Percentiles rank a stretch among this genome's conserved stretches.
Evolutionary conservation across 2,113 vertebrate genomes (phyloP).

Genomic region (Pelodiscus sinensis): DNA sequence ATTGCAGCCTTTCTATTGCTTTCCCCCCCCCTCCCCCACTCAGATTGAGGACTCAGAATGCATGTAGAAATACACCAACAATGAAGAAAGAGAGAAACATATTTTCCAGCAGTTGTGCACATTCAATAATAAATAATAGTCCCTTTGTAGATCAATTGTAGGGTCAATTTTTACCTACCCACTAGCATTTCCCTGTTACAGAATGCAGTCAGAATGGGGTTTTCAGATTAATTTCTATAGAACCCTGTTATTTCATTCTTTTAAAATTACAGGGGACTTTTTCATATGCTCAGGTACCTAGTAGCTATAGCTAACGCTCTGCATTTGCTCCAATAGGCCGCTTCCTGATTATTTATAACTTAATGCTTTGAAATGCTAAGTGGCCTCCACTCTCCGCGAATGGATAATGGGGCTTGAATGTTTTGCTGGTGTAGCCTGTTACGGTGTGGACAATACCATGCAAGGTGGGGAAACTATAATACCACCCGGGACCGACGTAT

Average conservation of each 20-base stretch:
- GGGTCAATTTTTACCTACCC: not conserved
- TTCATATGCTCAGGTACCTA: not conserved
- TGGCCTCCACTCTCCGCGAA: not conserved
- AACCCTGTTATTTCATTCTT: not conserved
- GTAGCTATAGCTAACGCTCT: not conserved
- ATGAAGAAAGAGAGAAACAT: not conserved
- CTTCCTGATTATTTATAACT: not conserved
- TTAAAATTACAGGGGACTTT: not conserved
- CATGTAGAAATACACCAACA: not conserved
- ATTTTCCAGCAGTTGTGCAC: not conserved
- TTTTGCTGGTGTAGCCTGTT: not conserved
- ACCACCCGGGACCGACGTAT: not conserved
- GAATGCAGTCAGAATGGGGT: not conserved
- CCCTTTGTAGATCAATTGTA: not conserved
- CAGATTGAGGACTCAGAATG: not conserved
- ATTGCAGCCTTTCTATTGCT: not conserved
- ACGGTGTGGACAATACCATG: not conserved
- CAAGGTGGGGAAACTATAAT: accelerated
- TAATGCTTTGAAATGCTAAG: not conserved
- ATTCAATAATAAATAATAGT: not conserved
- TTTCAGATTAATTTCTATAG: not conserved
- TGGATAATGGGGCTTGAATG: not conserved
- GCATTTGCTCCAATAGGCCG: not conserved
- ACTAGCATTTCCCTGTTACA: not conserved
- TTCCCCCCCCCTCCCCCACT: too few relatives aligned